These are phyloP conservation scores for Zaprionus lachaisei DNA, from an alignment of 1,140 invertebrate genomes.

Conservation along the genomic window DNA sequence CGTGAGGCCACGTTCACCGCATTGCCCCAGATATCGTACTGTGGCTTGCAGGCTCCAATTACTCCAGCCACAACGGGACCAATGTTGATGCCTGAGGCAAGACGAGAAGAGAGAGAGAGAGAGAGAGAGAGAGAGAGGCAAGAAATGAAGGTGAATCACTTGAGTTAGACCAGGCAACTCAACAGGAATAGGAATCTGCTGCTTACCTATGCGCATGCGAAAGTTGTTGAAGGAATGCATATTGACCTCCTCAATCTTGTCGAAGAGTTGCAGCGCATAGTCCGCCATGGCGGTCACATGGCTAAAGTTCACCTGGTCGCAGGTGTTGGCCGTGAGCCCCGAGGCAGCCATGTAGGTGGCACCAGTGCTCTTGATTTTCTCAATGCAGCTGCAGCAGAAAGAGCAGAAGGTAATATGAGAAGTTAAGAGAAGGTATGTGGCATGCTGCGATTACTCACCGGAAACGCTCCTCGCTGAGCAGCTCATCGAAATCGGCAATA, in stretches of 20 bases:
- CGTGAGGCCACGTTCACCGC: conserved; percentile 96
- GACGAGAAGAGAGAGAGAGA: background rate
- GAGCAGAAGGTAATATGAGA: too few relatives aligned
- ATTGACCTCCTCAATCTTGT: conserved; percentile 96
- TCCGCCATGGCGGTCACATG: conserved; percentile 96
- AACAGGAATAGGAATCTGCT: background rate
- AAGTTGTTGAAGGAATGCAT: conserved; percentile 99
- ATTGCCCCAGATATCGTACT: conserved; percentile 96
- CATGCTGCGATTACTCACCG: conserved; percentile 78
- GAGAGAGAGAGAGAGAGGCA: background rate
- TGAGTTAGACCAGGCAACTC: background rate
- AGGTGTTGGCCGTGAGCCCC: conserved; percentile 91
- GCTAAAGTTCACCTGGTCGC: conserved; percentile 90
- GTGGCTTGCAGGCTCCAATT: conserved; percentile 96
- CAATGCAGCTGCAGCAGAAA: conserved; percentile 88
- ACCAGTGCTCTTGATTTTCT: conserved; percentile 99
- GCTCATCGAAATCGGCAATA: conserved; percentile 97
- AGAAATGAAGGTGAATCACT: background rate
- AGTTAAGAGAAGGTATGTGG: too few relatives aligned
- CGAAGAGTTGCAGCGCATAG: conserved; percentile 93
- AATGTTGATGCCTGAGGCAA: conserved; percentile 93
- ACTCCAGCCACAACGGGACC: conserved; percentile 98
- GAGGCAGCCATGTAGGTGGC: conserved; percentile 99
- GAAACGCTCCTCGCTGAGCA: conserved; percentile 94
- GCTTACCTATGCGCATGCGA: conserved; percentile 93